Conservation (phyloP, 2,113 vertebrate species). For the Sinocyclocheilus rhinocerous region DNA sequence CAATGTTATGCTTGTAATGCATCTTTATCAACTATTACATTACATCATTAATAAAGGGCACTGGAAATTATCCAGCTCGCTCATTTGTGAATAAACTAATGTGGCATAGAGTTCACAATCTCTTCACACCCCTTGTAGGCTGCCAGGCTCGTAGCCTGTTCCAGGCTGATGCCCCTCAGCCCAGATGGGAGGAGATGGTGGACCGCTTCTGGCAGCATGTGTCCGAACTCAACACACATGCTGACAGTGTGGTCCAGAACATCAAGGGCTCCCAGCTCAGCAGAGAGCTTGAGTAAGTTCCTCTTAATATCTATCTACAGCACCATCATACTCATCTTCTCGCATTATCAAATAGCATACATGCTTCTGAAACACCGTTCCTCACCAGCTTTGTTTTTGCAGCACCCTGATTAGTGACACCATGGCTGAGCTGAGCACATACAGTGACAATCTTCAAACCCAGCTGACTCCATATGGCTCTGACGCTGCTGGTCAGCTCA, state of each 20-base stretch:
- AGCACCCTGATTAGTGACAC: conserved; percentile 81
- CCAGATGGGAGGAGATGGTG: conserved; percentile 74
- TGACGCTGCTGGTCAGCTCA: conserved; percentile 62
- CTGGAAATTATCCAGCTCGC: not conserved
- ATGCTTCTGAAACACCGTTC: not conserved
- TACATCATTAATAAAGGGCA: not conserved
- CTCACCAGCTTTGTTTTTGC: conserved; percentile 7
- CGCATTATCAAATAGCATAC: not conserved
- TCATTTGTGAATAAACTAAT: not conserved
- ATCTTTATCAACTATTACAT: not conserved
- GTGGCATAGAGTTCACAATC: not conserved
- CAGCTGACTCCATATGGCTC: conserved; percentile 71
- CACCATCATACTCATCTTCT: not conserved
- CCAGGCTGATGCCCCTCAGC: conserved; percentile 57
- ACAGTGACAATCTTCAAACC: conserved; percentile 67
- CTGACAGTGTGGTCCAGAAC: conserved; percentile 66
- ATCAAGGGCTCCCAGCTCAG: conserved; percentile 74
- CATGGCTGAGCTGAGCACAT: conserved; percentile 73
- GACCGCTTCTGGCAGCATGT: conserved; percentile 75
- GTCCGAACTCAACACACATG: conserved; percentile 65
- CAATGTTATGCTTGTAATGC: not conserved
- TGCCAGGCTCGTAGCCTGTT: conserved; percentile 72
- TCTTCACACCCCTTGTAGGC: conserved; percentile 63
- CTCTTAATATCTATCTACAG: not conserved
- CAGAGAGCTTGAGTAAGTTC: conserved; percentile 80